Base-by-base conservation (phyloP, 2,113 vertebrate genomes). In the Pao palembangensis region DNA sequence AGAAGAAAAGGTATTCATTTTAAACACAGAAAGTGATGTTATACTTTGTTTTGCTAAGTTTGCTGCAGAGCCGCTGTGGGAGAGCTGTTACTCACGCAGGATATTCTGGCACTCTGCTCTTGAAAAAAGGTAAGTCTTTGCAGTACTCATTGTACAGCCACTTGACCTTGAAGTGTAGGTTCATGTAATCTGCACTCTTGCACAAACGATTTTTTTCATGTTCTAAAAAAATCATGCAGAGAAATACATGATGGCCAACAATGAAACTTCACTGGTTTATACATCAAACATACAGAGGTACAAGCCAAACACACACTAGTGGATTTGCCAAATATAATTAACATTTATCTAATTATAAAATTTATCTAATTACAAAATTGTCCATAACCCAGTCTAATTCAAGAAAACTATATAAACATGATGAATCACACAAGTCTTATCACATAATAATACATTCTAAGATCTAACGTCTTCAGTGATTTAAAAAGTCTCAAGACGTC, bases 171-270 rank as follows among this genome's bases (percentile, higher is more conserved):
- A 99, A 99, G 88, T 99, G 97, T 71, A 99, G 92, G 90, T 99
- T 99, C 97, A 99, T 99, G 88, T 99, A 99, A 88, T 99, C 97
- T 0, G 97, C 97, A 0, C 97, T 99, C 88, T 99, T 99, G 86
- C 97, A 99, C 61, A 98, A 80, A 0, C 97, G 93, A 53, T 99
- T 97, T 78, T 96, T 98, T 75, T 98, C 96, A 0, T 99, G 97
- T 74, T 98, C 96, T 98, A 82, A 17, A 11, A 61, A 47, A 38
- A 60, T 19, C 25, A 34, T 75, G 52, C 4, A 56, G 19, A 41
- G 25, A 58, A 78, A 81, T 63, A 31, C 51, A 62, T 48, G 23
- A 61, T 5, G 12, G n/a, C 8, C 3, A 38, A 41, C 5, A 18
- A 31, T 11, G 10, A 55, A 20, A 10, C 8, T 49, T 49, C 16